A percentile compares a stretch with the other conserved stretches of the same genome.
Conservation (phyloP, 1,140 invertebrate genomes). For the Calephelis virginiensis region DNA sequence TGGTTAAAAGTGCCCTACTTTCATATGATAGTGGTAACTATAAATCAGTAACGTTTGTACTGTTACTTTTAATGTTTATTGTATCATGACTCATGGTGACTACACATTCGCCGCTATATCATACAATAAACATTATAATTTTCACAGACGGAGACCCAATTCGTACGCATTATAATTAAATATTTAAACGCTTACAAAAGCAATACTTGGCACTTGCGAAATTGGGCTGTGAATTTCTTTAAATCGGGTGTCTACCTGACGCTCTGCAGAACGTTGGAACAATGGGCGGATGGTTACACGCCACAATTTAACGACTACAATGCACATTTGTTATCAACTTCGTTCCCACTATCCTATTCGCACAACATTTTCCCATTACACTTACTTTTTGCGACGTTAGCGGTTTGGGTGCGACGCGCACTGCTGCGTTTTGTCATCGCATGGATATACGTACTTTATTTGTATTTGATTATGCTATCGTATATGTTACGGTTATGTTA, state of each 20-base stretch:
- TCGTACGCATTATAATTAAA: background rate
- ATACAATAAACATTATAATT: no score
- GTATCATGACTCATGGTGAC: no score
- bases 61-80: no score
- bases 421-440: slow-evolving; percentile 12
- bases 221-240: slow-evolving; percentile 5
- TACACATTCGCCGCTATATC: no score
- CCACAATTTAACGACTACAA: slow-evolving; percentile 52
- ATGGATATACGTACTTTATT: background rate
- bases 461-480: no score
- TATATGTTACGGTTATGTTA: no score
- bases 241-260: background rate
- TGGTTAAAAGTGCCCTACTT: no score
- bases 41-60: no score
- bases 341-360: slow-evolving; percentile 58
- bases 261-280: slow-evolving; percentile 27
- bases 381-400: slow-evolving; percentile 33
- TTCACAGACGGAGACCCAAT: no score
- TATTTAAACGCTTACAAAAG: slow-evolving; percentile 7
- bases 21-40: no score
- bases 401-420: slow-evolving; percentile 19
- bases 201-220: background rate
- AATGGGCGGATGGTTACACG: slow-evolving; percentile 51
- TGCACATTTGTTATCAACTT: slow-evolving; percentile 53
- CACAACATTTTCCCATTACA: slow-evolving; percentile 59